These are phyloP conservation scores for Salpingus planirostris DNA, from an alignment of 2,888 invertebrate genomes.

Conservation along the genomic window DNA sequence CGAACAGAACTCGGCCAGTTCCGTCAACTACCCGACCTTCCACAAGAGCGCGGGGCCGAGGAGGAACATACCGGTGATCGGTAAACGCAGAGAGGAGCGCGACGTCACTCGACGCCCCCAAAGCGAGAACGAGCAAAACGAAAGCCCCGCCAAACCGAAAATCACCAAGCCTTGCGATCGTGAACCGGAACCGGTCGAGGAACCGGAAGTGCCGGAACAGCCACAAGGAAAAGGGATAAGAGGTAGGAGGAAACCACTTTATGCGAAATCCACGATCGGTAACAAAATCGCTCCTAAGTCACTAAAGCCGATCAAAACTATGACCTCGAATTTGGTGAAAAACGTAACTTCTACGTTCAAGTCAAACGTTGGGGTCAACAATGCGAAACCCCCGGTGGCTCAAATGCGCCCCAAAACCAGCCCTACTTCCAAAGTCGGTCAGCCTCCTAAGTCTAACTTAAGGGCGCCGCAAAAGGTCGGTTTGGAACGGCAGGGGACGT, in stretches of 20 bases:
- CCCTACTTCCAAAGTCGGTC: conserved; percentile 18
- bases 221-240: conserved; percentile 36
- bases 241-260: conserved; percentile 61
- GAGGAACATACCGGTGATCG: conserved; percentile 42
- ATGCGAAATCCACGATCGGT: conserved; percentile 36
- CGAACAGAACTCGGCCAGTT: conserved; percentile 46
- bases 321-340: conserved; percentile 34
- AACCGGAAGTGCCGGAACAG: conserved; percentile 23
- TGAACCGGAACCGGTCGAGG: conserved; percentile 34
- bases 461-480: conserved; percentile 41
- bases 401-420: conserved; percentile 19
- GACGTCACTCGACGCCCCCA: conserved; percentile 2
- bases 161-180: conserved; percentile 47
- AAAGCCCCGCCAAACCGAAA: conserved; percentile 47
- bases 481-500: conserved; percentile 82
- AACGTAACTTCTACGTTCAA: conserved; percentile 29
- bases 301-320: conserved; percentile 30
- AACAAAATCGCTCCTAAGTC: conserved; percentile 25
- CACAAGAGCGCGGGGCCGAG: conserved; percentile 46
- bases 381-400: conserved; percentile 11
- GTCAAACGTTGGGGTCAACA: conserved; percentile 2
- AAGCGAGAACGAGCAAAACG: conserved; percentile 19
- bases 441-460: conserved; percentile 9
- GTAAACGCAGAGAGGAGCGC: too few relatives aligned
- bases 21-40: conserved; percentile 52